Base-by-base conservation (phyloP, 2,797 vertebrate species). In the Crocodylus rhombifer region DNA sequence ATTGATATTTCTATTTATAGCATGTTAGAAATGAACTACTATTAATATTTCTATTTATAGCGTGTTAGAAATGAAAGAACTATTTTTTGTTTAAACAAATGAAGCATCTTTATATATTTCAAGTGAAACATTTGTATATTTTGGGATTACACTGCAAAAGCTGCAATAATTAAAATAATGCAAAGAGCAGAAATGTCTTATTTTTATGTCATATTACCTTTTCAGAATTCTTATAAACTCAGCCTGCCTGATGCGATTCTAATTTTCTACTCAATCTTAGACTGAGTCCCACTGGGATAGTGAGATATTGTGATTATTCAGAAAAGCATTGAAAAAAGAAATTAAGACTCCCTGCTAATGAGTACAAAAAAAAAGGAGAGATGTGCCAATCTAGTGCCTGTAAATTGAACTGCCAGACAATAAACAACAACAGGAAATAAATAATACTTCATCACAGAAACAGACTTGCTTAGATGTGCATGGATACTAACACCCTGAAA, bases 231-330 rank as follows among this genome's bases (percentile, higher is more conserved):
- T 94, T 96, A 67, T 93, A 91, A 96, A 80, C 84, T 94, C 60
- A 89, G 71, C 25, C 87, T 93, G 86, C 81, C 92, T 95, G 77
- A 94, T 90, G 87, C 62, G 57, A 94, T 65, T 80, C 92, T 96
- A 97, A 98, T 97, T 97, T 95, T 95, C 96, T 93, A 75, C 79
- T 97, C 95, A 94, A 42, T 97, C 94, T 96, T 95, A 92, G 87
- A 82, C 84, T 94, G 93, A 87, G 62, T 95, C 94, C 86, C 94
- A 96, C 94, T 94, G 94, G 93, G 93, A 94, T 90, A 97, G 79
- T 95, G 91, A 95, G 93, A 96, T 74, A 81, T 80, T 95, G 79
- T 96, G 94, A 97, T 97, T 96, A 95, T 87, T 96, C 84, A 93
- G 81, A 97, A 97, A 95, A 87, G 33, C 82, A 82, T 62, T 94